Base-by-base conservation (phyloP, 2,113 vertebrate genomes). In the Triplophysa dalaica region DNA sequence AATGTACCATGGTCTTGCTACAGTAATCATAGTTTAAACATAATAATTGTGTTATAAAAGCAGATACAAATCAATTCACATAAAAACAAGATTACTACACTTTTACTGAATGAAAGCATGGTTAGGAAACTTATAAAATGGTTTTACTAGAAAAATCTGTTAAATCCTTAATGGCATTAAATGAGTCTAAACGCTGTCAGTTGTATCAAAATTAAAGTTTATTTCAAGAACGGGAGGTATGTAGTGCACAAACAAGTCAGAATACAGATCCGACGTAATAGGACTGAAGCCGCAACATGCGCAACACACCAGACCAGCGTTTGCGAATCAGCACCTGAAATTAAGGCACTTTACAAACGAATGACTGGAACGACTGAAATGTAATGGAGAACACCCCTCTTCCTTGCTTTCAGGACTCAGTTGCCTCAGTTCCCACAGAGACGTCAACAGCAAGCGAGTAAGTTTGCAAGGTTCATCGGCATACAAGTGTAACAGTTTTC, bases 171-270 rank as follows among this genome's bases (percentile, higher is more conserved):
- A 73, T 22, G 4, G 7, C 54, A 60, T 73, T 8, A 73, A 73
- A 60, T 7, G 41, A n/a, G 52, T 43, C 54, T 43, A 14, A 75
- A 45, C 43, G 21, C 38, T 29, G 61, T 50, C 74, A 54, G 24
- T 38, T 66, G 80, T 92, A 90, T 69, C 65, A 92, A 93, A 83
- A 92, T 90, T 86, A 87, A 90, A 83, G 89, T 92, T 90, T 90
- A 90, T 91, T 91, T 78, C 61, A 81, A 76, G 79, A 92, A 90
- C 89, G 91, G 86, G 58, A 77, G 90, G 63, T 87, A 85, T 88
- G 86, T 92, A 90, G 89, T 91, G 91, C 90, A 90, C 90, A 87
- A 89, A 91, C 79, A 86, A 72, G 77, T 88, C 84, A 83, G 86
- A 86, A 81, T 84, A 82, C 77, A 80, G 75, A 52, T 79, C 81